Evolutionary conservation across 2,888 invertebrate species (phyloP), one percentile per base, ranked within the genome.

Genomic region (Heliconius ethilla): DNA sequence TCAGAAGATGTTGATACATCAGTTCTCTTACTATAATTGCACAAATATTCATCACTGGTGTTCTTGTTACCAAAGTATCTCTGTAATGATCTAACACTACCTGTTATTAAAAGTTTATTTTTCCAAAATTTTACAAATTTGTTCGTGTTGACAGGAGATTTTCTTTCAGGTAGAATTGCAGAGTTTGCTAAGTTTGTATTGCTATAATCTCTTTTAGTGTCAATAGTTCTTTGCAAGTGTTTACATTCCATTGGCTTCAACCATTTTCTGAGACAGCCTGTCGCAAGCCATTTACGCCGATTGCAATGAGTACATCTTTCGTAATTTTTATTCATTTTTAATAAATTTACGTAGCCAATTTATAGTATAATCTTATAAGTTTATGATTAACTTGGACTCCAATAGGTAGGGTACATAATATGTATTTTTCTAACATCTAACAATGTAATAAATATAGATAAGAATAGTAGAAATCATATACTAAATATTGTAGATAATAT

Each of bases 111-210:
- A 75, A 94, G 86, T 84, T 94, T 94, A 82, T 90, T 93, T 86
- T 94, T 94, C 93, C 94, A 94, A 86, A 94, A 94, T 81, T 92
- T 94, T 3, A 94, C 89, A 84, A 94, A 93, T 84, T 93, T 94
- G 82, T 90, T 94, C 27, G 91, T 89, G 83, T 90, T 92, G 62
- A 88, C 86, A 63, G 90, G 84, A 80, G 90, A 83, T 81, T 91
- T 93, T 37, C 92, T 89, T 79, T 94, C 94, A 29, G 90, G 88
- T 83, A 92, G 84, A 87, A 93, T 90, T 25, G 91, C 91, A 83
- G 91, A 90, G 82, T 91, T 92, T 67, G 92, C 91, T 80, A 93
- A 91, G 86, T 92, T 92, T 78, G 92, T 85, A 84, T 90, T 91
- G 83, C 84, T 91, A 80, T 87, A 91, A 85, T 94, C 94, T 83